phyloP scores from a whole-genome alignment of 2,888 invertebrate genomes.

The Copidosoma aretas region DNA sequence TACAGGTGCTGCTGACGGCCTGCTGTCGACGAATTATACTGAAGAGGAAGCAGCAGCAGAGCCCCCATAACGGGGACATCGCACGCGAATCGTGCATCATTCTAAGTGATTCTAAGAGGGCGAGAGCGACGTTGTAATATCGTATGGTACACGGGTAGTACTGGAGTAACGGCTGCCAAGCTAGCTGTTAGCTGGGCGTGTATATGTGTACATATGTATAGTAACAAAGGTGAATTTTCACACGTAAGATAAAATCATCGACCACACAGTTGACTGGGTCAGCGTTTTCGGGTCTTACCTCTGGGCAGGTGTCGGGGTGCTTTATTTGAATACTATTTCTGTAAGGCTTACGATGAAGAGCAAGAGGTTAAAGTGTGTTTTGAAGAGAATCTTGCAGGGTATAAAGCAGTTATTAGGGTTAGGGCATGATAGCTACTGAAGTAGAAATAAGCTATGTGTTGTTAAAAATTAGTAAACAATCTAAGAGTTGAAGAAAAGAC shows the following conservation, averaged over 20 bases:
- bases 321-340: constrained; percentile 44
- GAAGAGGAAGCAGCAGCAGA: constrained; percentile 4
- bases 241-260: constrained; percentile 51
- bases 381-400: too few species aligned
- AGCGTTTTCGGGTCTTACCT: constrained; percentile 45
- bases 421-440: too few species aligned
- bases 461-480: too few species aligned
- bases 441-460: too few species aligned
- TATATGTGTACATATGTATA: too few species aligned
- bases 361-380: too few species aligned
- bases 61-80: constrained; percentile 48
- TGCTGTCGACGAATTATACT: too few species aligned
- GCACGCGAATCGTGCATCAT: constrained; percentile 57
- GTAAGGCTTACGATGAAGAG: background rate
- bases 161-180: constrained; percentile 1
- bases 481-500: too few species aligned
- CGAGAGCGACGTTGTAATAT: too few species aligned
- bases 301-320: constrained; percentile 48
- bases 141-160: background rate
- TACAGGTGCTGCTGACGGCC: background rate
- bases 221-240: constrained; percentile 51
- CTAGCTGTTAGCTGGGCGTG: constrained; percentile 35
- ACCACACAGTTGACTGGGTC: constrained; percentile 31
- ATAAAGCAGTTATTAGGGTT: too few species aligned
- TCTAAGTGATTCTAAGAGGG: constrained; percentile 54